Evolutionary conservation across 2,113 vertebrate species (phyloP), one percentile per base, ranked within the genome.

Genomic region (Prunella himalayana): DNA sequence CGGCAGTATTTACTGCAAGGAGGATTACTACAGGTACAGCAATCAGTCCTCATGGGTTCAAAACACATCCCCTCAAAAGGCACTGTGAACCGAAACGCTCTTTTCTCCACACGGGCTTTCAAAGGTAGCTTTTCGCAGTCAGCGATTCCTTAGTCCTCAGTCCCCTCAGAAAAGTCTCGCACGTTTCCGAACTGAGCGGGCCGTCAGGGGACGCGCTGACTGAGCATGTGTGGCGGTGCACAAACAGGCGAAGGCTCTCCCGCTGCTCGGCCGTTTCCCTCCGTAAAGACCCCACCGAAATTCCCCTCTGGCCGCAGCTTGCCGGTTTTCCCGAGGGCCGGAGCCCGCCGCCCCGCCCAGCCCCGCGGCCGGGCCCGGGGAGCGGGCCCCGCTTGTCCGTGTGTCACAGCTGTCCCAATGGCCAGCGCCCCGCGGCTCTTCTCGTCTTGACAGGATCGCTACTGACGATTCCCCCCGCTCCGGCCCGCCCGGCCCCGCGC

Each of bases 1-100:
- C 98, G 99, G 99, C 82, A 99, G 99, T 97, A 99, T 99, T 98
- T 99, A 99, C 97, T 99, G 99, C 98, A 99, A 99, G 98, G 99
- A 99, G 98, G 99, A 99, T 98, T 99, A 99, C 92, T 99, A 99
- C 99, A 99, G 99, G 99, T 99, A 99, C 97, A 96, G 91, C 90
- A 78, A 68, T 33, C 82, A 68, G 85, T 49, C 92, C 85, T 80
- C 50, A 18, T 47, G 68, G 68, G 81, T 95, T 42, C 77, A 35
- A 68, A 75, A 53, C 76, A 53, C 51, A 3, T 10, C 19, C 45
- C 56, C 47, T 69, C 78, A 33, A 80, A 42, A 56, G 41, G 37
- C 90, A n/a, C 37, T 64, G 14, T 4, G 64, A 93, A 51, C 51
- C 6, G n/a, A 93, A 93, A 70, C 9, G 39, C 42, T 88, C 79